These are phyloP conservation scores for Falco naumanni DNA, from an alignment of 2,797 vertebrate species.

Conservation along the genomic window DNA sequence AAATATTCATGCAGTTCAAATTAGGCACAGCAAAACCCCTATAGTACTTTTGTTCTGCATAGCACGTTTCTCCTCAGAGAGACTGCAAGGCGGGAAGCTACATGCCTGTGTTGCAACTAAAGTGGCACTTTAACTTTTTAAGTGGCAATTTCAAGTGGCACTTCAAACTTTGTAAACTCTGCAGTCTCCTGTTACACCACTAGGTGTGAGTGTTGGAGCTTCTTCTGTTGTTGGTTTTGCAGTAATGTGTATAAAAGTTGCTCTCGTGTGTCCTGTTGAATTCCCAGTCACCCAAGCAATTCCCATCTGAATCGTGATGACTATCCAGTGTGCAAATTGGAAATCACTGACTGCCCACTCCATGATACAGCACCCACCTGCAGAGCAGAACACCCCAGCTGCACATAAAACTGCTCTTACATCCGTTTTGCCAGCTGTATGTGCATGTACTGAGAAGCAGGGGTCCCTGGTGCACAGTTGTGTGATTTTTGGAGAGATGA, in stretches of 20 bases:
- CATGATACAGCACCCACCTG: neutral
- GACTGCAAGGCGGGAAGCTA: neutral
- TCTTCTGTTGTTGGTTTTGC: neutral
- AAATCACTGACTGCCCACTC: neutral
- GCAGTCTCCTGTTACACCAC: neutral
- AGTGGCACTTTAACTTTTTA: neutral
- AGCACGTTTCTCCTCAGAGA: neutral
- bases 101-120: neutral
- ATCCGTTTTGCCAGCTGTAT: neutral
- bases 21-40: neutral
- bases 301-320: neutral
- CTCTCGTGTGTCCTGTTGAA: neutral
- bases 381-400: neutral
- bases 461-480: too few relatives aligned
- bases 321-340: neutral
- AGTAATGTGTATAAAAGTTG: too few relatives aligned
- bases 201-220: slow-evolving; percentile 25
- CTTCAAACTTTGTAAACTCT: neutral
- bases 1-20: neutral
- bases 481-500: neutral
- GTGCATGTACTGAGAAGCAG: neutral
- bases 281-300: neutral
- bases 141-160: neutral
- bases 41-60: neutral
- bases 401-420: fast-evolving